A percentile compares a stretch with the other conserved stretches of the same genome.
These are phyloP conservation scores for Dreissena polymorpha DNA, from an alignment of 1,140 invertebrate genomes.

Conservation along the genomic window DNA sequence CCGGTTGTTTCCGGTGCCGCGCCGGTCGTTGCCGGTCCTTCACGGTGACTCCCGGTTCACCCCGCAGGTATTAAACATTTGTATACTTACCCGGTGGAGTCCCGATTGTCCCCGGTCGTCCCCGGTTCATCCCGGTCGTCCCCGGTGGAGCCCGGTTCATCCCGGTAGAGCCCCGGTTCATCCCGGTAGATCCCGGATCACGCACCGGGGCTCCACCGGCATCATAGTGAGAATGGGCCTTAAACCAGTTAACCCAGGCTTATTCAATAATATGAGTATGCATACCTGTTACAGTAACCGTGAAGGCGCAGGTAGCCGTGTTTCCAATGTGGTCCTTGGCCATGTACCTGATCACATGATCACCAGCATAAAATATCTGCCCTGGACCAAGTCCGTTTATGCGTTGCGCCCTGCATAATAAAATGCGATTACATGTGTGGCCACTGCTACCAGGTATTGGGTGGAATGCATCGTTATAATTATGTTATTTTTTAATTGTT, in stretches of 20 bases:
- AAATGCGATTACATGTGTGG: background rate
- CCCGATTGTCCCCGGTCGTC: too few relatives aligned
- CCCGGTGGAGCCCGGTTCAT: too few relatives aligned
- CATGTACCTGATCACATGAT: constrained; percentile 14
- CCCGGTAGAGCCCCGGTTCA: too few relatives aligned
- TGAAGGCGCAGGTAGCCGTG: constrained; percentile 24
- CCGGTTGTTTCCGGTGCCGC: too few relatives aligned
- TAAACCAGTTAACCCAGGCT: too few relatives aligned
- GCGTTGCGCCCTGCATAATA: background rate
- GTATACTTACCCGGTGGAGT: too few relatives aligned
- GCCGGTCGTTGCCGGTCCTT: too few relatives aligned
- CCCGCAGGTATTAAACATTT: too few relatives aligned
- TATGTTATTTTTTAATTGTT: background rate
- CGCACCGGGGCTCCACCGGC: too few relatives aligned
- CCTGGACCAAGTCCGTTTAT: constrained; percentile 11
- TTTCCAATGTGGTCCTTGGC: constrained; percentile 27
- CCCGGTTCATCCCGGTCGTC: background rate
- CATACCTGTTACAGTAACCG: constrained; percentile 15
- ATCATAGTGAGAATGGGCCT: too few relatives aligned
- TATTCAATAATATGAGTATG: background rate
- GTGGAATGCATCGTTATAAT: background rate
- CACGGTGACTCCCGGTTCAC: too few relatives aligned
- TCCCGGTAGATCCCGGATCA: too few relatives aligned
- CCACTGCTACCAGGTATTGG: background rate
- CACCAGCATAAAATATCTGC: constrained; percentile 9